A percentile compares a stretch with the other conserved stretches of the same genome.
Conservation (phyloP, 2,113 vertebrate genomes). For the Carettochelys insculpta region DNA sequence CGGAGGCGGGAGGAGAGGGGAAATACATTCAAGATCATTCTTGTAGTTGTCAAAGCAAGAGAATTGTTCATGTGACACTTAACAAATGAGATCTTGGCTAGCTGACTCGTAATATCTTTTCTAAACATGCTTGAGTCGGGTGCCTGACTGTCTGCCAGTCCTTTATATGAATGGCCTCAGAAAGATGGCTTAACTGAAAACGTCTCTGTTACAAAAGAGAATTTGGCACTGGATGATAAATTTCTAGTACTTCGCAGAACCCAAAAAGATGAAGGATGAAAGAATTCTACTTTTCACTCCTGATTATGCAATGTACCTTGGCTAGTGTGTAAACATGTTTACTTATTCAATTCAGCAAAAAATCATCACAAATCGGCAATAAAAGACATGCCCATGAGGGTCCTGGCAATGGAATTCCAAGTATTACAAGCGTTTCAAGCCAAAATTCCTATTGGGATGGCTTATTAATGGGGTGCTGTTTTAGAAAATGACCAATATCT, state of each 20-base stretch:
- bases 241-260: conserved; percentile 42
- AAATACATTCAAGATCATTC: conserved; percentile 40
- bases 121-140: conserved; percentile 49
- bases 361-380: conserved; percentile 45
- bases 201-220: conserved; percentile 48
- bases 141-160: conserved; percentile 68
- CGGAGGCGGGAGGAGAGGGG: not conserved
- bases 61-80: conserved; percentile 46
- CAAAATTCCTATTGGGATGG: not conserved
- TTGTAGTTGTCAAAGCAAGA: conserved; percentile 62
- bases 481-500: not conserved
- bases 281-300: not conserved
- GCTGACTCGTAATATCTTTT: conserved; percentile 62
- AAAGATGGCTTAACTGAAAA: conserved; percentile 27
- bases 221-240: conserved; percentile 43
- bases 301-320: conserved; percentile 42
- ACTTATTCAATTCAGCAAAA: conserved; percentile 37
- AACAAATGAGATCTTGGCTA: conserved; percentile 46
- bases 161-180: conserved; percentile 41
- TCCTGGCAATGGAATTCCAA: conserved; percentile 37
- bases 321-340: conserved; percentile 51
- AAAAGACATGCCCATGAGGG: conserved; percentile 44
- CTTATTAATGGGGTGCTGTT: not conserved
- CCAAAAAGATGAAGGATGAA: conserved; percentile 36
- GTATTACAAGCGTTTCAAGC: not conserved